Base-by-base conservation (phyloP, 1,140 invertebrate genomes). In the Myzus persicae region DNA sequence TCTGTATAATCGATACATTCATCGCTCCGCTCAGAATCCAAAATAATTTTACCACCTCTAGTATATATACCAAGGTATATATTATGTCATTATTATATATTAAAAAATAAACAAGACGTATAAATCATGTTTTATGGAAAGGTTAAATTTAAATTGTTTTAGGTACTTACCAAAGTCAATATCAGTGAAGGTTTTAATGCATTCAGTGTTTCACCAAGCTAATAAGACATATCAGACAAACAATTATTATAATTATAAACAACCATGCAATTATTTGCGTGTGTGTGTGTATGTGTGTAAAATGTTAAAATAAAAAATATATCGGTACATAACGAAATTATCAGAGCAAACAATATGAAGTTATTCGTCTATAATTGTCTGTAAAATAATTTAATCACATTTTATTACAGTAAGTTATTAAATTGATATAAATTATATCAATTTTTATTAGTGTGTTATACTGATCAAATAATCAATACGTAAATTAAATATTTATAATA, bases 121-220 rank as follows among this genome's bases (percentile, higher is more conserved):
- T 48, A 51, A 51, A 22, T 51, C 48, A 1, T 51, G 22, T 51
- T 85, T 44, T 44, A 85, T 18, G 44, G 42, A 44, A 85, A 85
- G n/a, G 26, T 42, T 42, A 59, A 90, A 46, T 93, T 76, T 81
- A 90, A 90, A 93, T n/a, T 76, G 40, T 81, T 48, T 24, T 84
- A n/a, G n/a, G n/a, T n/a, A 95, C 95, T 96, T 95, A 97, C 97
- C 95, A 97, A 94, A 81, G 96, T 96, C 9, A 97, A 95, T 40
- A 97, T 94, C 51, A 95, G 67, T 67, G 95, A 94, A n/a, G 96
- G 95, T 42, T 95, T 95, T 93, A 96, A 95, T 90, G 95, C 94
- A 67, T 95, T 94, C 40, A 97, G 94, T 18, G 96, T 94, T 36
- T 95, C 85, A n/a, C 94, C 94, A 82, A 96, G 95, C 96, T 96